Base-by-base conservation (phyloP, 2,888 invertebrate species). In the Drosophila mercatorum region DNA sequence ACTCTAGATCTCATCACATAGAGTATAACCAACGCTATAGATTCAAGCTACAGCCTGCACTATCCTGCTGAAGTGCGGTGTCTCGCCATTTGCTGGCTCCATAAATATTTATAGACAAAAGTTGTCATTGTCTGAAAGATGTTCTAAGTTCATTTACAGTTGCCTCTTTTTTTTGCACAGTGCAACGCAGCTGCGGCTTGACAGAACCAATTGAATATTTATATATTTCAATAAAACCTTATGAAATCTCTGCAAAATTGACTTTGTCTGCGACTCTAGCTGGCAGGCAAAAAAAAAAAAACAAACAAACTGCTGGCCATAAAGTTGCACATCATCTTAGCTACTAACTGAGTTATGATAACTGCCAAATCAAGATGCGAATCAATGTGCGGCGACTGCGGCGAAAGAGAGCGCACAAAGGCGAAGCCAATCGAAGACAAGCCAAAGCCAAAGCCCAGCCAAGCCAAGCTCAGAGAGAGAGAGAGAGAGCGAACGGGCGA, bases 71-170 rank as follows among this genome's bases (percentile, higher is more conserved):
- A 10, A n/a, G 49, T n/a, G 31, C 31, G n/a, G n/a, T 49, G 49
- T 49, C 10, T n/a, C 0, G n/a, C 71, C 69, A 68, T 68, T 64
- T 51, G 58, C 61, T 60, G 57, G 61, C 63, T 53, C 62, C 61
- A 83, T 86, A 81, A 83, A 86, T 83, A 83, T 83, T 81, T 77
- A 86, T 83, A 80, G 84, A 80, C 83, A 81, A 72, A 74, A 70
- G 72, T 65, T 73, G 80, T 78, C 67, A 67, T 75, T 78, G 74
- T 79, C 67, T 68, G 31, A 66, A 71, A 78, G 82, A 84, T 84
- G 85, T 78, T 83, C 72, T 69, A 57, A 70, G 63, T 67, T 68
- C 59, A 74, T 66, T 68, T 67, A 60, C 64, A 53, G 68, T 17
- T 65, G 5, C 1, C 0, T 47, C 17, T 59, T 40, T 11, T 12